A percentile compares a stretch with the other conserved stretches of the same genome.
These are phyloP conservation scores for Phytoseiulus persimilis DNA, from an alignment of 2,888 invertebrate genomes.

Conservation along the genomic window DNA sequence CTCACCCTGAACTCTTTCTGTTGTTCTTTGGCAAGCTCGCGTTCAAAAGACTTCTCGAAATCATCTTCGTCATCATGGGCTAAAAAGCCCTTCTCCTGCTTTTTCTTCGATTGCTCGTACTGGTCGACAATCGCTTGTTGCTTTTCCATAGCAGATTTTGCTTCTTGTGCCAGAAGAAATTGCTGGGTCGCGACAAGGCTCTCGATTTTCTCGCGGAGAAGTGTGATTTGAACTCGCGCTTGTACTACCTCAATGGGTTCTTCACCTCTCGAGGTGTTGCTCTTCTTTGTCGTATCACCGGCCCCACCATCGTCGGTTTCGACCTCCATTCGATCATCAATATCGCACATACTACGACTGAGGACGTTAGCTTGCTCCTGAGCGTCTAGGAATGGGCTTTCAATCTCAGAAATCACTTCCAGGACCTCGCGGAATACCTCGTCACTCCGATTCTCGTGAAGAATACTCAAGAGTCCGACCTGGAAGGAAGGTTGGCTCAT, in stretches of 20 bases:
- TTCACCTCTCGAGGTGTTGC: not conserved
- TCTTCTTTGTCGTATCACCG: not conserved
- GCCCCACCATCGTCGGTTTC: not conserved
- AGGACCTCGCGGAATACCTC: constrained; percentile 7
- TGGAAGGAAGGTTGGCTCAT: not conserved
- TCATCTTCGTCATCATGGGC: not conserved
- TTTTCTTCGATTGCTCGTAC: not conserved
- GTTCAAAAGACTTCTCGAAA: constrained; percentile 5
- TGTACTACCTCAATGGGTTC: constrained; percentile 17
- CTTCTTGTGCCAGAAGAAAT: constrained; percentile 12
- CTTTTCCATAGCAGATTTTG: not conserved
- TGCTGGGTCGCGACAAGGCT: not conserved
- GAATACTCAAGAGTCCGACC: not conserved
- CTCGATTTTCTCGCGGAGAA: constrained; percentile 8
- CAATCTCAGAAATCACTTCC: constrained; percentile 28
- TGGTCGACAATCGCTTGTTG: not conserved
- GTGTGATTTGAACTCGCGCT: constrained; percentile 16
- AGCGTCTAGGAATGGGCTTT: constrained; percentile 17
- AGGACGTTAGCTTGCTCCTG: constrained; percentile 1
- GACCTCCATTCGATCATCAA: not conserved
- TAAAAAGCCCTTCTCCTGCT: not conserved
- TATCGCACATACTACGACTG: constrained; percentile 14
- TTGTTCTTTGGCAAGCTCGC: not conserved
- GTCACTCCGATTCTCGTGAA: not conserved
- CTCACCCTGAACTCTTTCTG: not conserved